Base-by-base conservation (phyloP, 2,113 vertebrate genomes). In the Corvus cornix region DNA sequence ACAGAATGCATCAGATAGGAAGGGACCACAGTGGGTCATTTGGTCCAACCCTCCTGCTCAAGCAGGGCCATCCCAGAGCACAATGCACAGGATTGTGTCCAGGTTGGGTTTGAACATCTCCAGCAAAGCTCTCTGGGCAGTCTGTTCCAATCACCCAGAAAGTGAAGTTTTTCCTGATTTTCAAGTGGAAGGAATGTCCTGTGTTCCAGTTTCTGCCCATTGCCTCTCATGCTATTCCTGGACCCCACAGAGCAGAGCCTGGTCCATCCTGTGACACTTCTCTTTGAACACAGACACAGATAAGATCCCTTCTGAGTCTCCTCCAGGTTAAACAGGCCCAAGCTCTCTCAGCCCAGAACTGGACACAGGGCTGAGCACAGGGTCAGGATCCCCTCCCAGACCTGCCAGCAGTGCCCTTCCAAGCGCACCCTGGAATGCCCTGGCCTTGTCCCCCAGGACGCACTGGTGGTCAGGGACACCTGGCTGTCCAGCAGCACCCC, bases 361-460 rank as follows among this genome's bases (percentile, higher is more conserved):
- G 52, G 27, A 16, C 22, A 13, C 0, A 3, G 52, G 46, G 39
- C 22, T 14, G 60, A n/a, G 46, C 28, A 46, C 37, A 67, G 53
- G 23, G 11, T 4, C 28, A 41, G 53, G 28, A n/a, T 75, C 8
- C 59, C 27, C 2, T 19, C 27, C 18, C 27, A 39, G 33, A 1
- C 15, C 86, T 23, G 37, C 37, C 39, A 7, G 8, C 35, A 23
- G 6, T 28, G 31, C 11, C 31, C 13, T 35, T 41, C 44, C 67
- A 13, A 1, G 5, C 0, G 7, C 16, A 51, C 13, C 52, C 16
- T 6, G 1, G 22, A 18, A 28, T 7, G 2, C 10, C 20, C 64
- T 6, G 24, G 23, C 28, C 48, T 4, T 30, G 39, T 20, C 8
- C n/a, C 39, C 30, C 75, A 16, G 58, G 26, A 43, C 21, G 16